Conservation (phyloP, 2,797 vertebrate species). For the Aselliscus stoliczkanus region DNA sequence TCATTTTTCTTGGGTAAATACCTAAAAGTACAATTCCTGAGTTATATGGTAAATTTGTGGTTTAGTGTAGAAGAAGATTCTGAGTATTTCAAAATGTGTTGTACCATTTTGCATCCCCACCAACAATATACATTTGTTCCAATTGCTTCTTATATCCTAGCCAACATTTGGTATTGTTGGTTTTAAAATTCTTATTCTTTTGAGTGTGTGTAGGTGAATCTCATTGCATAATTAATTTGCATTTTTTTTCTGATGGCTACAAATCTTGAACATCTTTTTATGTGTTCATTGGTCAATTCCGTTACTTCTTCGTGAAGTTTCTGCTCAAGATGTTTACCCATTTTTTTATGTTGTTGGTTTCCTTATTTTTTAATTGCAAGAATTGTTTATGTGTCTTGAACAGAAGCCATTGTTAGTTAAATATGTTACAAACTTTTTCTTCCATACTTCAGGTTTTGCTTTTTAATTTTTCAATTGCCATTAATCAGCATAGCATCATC, state of each 20-base stretch:
- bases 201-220: not conserved
- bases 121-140: not conserved
- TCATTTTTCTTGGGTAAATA: not conserved
- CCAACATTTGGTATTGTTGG: not conserved
- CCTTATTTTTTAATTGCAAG: not conserved
- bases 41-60: not conserved
- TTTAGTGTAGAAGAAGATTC: not conserved
- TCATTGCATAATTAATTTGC: not conserved
- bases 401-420: not conserved
- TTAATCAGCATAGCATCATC: not conserved
- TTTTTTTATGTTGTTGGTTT: not conserved
- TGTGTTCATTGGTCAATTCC: not conserved
- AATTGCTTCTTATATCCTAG: not conserved
- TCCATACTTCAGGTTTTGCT: not conserved
- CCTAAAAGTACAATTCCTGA: not conserved
- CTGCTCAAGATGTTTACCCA: not conserved
- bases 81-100: not conserved
- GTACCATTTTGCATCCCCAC: not conserved
- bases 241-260: not conserved
- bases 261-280: not conserved
- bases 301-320: not conserved
- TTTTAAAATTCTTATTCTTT: not conserved
- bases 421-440: not conserved
- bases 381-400: not conserved
- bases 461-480: not conserved